Conservation (phyloP, 2,797 vertebrate genomes). For the Apogon hyalosoma region DNA sequence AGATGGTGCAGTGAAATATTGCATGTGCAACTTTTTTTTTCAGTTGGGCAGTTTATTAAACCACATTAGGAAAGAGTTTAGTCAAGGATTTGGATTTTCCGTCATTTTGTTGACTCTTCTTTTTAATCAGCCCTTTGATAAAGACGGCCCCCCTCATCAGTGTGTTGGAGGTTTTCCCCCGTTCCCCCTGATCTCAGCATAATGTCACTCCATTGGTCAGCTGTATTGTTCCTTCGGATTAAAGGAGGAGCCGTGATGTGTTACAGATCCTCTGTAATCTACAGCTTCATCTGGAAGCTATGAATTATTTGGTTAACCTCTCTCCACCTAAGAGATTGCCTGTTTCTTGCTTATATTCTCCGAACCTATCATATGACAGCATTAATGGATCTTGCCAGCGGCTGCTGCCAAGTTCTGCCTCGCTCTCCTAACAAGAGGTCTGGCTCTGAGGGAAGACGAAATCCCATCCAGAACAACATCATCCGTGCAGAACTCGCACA, state of each 20-base stretch:
- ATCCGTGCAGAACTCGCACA: constrained; percentile 2
- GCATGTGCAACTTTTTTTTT: too few species aligned
- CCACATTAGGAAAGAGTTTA: too few species aligned
- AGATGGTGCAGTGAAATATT: too few species aligned
- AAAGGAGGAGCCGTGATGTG: constrained; percentile 34
- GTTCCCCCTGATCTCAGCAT: constrained; percentile 25
- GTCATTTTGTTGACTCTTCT: too few species aligned
- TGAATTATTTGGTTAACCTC: constrained; percentile 66
- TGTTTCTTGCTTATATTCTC: constrained; percentile 56
- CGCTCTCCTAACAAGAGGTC: constrained; percentile 48
- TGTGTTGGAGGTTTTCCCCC: not conserved
- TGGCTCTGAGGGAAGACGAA: constrained; percentile 32
- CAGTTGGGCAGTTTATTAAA: too few species aligned
- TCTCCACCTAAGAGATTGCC: constrained; percentile 44
- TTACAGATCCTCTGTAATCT: constrained; percentile 51
- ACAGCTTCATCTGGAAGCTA: constrained; percentile 58
- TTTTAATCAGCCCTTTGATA: too few species aligned
- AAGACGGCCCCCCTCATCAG: too few species aligned
- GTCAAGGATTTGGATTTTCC: too few species aligned
- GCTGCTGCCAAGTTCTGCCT: constrained; percentile 50
- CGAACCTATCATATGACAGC: constrained; percentile 51
- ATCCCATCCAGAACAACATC: constrained; percentile 45
- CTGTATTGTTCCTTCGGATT: constrained; percentile 11
- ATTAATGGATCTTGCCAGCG: constrained; percentile 49
- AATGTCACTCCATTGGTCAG: constrained; percentile 14